Evolutionary conservation across 2,113 vertebrate species (phyloP).

Genomic region (Mungos mungo): DNA sequence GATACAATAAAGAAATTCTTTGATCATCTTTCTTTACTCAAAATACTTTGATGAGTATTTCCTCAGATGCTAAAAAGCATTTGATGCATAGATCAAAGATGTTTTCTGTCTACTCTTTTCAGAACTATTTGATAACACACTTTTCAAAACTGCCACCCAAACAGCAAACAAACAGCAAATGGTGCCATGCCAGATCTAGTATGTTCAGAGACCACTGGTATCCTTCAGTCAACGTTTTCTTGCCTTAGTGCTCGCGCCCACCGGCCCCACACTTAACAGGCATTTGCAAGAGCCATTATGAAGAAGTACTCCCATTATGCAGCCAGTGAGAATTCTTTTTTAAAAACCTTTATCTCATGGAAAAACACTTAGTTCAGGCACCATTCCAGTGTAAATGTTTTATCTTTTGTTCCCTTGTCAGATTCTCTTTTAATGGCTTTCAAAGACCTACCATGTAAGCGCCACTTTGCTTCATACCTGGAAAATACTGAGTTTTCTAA

Average conservation of each 20-base stretch:
- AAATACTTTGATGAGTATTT: constrained; percentile 42
- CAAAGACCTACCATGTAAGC: not conserved
- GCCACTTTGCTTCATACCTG: not conserved
- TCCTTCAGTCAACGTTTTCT: not conserved
- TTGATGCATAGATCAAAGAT: constrained; percentile 53
- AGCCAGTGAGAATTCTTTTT: not conserved
- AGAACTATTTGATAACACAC: constrained; percentile 13
- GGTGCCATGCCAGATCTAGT: too few relatives aligned
- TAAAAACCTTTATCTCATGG: not conserved
- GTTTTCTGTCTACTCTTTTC: constrained; percentile 18
- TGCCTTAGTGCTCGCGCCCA: not conserved
- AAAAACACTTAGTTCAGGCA: not conserved
- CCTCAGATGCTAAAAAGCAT: constrained; percentile 25
- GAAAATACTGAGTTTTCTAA: not conserved
- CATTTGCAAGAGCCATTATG: not conserved
- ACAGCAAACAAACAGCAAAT: not conserved
- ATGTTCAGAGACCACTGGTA: not conserved
- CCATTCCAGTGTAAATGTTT: not conserved
- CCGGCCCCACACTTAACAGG: not conserved
- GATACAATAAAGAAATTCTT: not conserved
- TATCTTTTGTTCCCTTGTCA: not conserved
- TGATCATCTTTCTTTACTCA: constrained; percentile 52
- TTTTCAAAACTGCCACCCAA: not conserved
- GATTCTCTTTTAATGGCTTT: constrained; percentile 42
- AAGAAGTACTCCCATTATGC: not conserved